Base-by-base conservation (phyloP, 2,113 vertebrate species). In the Phodopus roborovskii region DNA sequence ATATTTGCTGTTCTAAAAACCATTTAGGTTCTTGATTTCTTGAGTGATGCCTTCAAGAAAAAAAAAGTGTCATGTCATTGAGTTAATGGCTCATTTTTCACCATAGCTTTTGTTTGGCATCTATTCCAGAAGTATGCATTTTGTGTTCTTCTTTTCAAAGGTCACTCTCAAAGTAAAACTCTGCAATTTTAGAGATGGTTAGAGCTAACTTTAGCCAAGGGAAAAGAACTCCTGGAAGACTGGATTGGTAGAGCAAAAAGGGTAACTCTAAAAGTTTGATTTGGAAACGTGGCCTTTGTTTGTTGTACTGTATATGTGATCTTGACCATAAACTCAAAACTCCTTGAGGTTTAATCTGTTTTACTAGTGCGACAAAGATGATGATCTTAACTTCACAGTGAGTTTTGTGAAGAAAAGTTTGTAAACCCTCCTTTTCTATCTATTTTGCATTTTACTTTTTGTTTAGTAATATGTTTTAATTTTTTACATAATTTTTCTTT, bases 31-130 rank as follows among this genome's bases (percentile, higher is more conserved):
- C 74, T 60, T 73, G 50, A 90, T 88, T 96, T 94, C 91, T 97
- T 96, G 94, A 95, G 87, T 77, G 93, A 95, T 94, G 78, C 50
- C 48, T 96, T 96, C 88, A 92, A 94, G 75, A 88, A 95, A 50
- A 62, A 62, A 91, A 97, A 97, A 96, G 82, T 71, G 73, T 94
- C 96, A 90, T 90, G 71, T 90, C 64, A 74, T 39, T 62, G 85
- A 95, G 84, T 86, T 91, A 77, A 96, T 94, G 95, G 70, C 73
- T 92, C 92, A 93, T 93, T 97, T 97, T 92, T 94, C 84, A 90
- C 84, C 36, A 60, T 93, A 60, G 45, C 45, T 90, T 96, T 96
- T 96, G 86, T 88, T 92, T 95, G 92, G 71, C 19, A 92, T 30
- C 82, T 91, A 66, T 78, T 96, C 48, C 86, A 66, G 87, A 92